Conservation (phyloP, 2,888 invertebrate genomes). For the Hirudinaria manillensis region DNA sequence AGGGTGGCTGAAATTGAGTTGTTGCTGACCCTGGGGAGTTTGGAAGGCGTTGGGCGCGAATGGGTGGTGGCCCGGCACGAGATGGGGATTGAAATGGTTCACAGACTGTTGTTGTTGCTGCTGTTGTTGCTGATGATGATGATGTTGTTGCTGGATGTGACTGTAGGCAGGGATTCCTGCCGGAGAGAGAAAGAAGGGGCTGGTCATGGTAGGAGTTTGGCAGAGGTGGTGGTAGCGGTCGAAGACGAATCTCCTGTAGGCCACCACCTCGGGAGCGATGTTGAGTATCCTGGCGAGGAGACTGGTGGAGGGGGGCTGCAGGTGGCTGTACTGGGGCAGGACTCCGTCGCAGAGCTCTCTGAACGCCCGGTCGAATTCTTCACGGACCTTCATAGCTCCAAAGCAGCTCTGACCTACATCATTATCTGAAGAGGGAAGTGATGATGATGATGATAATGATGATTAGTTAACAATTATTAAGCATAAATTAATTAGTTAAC, state of each 20-base stretch:
- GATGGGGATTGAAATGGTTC: constrained; percentile 1
- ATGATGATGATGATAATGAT: neutral
- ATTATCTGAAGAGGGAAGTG: constrained; percentile 63
- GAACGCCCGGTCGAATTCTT: constrained; percentile 94
- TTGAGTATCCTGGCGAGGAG: constrained; percentile 29
- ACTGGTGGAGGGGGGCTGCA: constrained; percentile 30
- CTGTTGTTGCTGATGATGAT: constrained; percentile 19
- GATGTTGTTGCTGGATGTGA: constrained; percentile 7
- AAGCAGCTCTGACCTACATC: constrained; percentile 96
- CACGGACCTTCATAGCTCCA: constrained; percentile 80
- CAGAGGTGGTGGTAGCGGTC: constrained; percentile 11
- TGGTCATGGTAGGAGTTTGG: constrained; percentile 2
- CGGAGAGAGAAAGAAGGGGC: neutral
- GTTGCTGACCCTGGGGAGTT: neutral
- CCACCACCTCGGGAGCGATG: constrained; percentile 31
- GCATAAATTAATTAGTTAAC: neutral
- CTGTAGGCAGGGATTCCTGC: too few relatives aligned
- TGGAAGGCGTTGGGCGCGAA: neutral
- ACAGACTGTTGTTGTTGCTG: constrained; percentile 23
- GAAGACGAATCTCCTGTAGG: constrained; percentile 26
- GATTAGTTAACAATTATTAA: neutral
- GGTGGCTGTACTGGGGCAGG: constrained; percentile 45
- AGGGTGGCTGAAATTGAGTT: neutral
- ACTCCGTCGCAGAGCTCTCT: constrained; percentile 61
- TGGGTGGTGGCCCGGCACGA: neutral